Conservation (phyloP, 2,888 invertebrate species). For the Phalangium opilio region DNA sequence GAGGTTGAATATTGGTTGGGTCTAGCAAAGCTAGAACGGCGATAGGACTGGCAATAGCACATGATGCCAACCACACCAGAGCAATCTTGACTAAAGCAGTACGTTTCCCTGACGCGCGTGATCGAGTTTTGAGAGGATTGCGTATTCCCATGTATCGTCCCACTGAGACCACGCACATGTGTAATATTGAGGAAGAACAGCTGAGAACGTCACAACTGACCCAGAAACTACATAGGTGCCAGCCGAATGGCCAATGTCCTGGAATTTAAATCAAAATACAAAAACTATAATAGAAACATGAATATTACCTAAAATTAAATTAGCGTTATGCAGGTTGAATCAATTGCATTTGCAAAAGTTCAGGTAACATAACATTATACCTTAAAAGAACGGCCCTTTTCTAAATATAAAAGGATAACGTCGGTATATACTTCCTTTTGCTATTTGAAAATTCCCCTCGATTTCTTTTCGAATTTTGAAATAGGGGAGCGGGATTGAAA, state of each 20-base stretch:
- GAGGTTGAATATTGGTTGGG: slow-evolving; percentile 32
- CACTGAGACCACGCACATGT: slow-evolving; percentile 40
- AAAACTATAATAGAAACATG: no score
- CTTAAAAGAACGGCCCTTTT: no score
- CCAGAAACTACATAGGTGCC: slow-evolving; percentile 44
- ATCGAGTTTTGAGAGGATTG: slow-evolving; percentile 34
- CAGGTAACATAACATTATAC: no score
- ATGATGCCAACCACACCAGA: slow-evolving; percentile 83
- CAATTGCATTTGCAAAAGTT: no score
- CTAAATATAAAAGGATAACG: no score
- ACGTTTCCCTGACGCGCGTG: slow-evolving; percentile 13
- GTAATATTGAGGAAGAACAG: slow-evolving; percentile 40
- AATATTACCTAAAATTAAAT: no score
- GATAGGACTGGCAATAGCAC: slow-evolving; percentile 77
- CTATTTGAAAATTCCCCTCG: no score
- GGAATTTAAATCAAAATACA: slow-evolving; percentile 21
- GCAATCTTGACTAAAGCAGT: slow-evolving; percentile 69
- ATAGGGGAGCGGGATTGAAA: no score
- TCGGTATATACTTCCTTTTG: no score
- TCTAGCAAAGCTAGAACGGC: slow-evolving; percentile 38
- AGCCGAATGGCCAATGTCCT: slow-evolving; percentile 76
- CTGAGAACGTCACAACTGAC: slow-evolving; percentile 58
- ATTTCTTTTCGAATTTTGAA: no score
- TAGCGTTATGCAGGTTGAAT: no score
- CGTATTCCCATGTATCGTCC: slow-evolving; percentile 38